Conservation (phyloP, 2,888 invertebrate species). For the Psococerastis gibbosa region DNA sequence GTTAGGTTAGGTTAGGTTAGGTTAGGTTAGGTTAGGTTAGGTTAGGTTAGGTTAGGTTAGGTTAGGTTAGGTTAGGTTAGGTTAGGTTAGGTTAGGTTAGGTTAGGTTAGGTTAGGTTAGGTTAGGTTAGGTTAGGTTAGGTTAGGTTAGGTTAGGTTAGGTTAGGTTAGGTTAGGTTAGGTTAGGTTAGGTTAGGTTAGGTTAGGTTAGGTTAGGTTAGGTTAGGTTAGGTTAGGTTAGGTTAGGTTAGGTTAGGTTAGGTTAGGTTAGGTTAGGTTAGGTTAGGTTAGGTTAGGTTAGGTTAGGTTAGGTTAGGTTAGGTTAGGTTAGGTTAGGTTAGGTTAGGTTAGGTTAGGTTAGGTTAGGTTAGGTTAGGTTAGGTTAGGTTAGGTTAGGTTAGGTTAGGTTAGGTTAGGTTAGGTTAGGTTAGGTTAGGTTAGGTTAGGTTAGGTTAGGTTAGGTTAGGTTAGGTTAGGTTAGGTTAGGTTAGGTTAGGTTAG, state of each 20-base stretch:
- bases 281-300: conserved; percentile 1
- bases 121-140: too few relatives aligned
- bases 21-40: too few relatives aligned
- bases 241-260: conserved; percentile 1
- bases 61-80: too few relatives aligned
- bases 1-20: too few relatives aligned
- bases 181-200: conserved; percentile 1
- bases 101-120: too few relatives aligned
- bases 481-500: too few relatives aligned
- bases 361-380: conserved; percentile 14
- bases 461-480: too few relatives aligned
- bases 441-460: conserved; percentile 15
- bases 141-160: too few relatives aligned
- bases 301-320: conserved; percentile 1
- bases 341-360: conserved; percentile 13
- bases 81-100: too few relatives aligned
- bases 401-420: conserved; percentile 14
- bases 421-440: conserved; percentile 14
- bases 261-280: conserved; percentile 1
- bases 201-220: background rate
- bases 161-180: too few relatives aligned
- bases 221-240: conserved; percentile 1
- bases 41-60: too few relatives aligned
- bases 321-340: conserved; percentile 13
- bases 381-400: conserved; percentile 14